A percentile compares a stretch with the other conserved stretches of the same genome.
phyloP scores from a whole-genome alignment of 2,113 vertebrate genomes.

The Megatriorchis doriae region DNA sequence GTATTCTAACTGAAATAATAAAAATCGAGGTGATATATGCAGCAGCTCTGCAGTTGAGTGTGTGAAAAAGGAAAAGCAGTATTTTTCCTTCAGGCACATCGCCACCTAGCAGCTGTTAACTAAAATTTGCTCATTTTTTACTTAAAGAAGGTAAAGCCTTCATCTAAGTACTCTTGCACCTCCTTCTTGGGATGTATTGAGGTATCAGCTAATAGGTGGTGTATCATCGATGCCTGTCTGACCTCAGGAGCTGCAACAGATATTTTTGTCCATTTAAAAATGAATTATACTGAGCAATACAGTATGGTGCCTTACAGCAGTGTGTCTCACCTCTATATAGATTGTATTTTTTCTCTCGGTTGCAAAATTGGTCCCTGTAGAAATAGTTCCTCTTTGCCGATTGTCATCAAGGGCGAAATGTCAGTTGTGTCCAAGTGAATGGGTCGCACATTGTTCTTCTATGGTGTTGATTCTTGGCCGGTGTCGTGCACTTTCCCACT shows the following conservation, averaged over 20 bases:
- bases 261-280: background rate
- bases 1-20: background rate
- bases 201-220: background rate
- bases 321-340: background rate
- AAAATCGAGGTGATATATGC: rapidly evolving
- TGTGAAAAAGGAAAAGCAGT: background rate
- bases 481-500: background rate
- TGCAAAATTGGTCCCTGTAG: background rate
- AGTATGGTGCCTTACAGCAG: background rate
- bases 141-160: background rate
- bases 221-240: background rate
- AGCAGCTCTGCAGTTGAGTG: background rate
- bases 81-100: slow-evolving; percentile 9
- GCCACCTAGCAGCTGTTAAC: slow-evolving; percentile 21
- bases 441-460: background rate
- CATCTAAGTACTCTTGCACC: background rate
- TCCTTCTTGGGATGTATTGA: background rate
- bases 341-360: rapidly evolving
- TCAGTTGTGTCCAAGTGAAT: background rate
- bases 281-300: background rate
- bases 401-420: background rate
- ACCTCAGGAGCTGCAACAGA: background rate
- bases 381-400: background rate
- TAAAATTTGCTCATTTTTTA: background rate
- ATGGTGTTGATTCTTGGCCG: rapidly evolving